phyloP scores from a whole-genome alignment of 2,113 vertebrate genomes.

The Poicephalus meyeri region DNA sequence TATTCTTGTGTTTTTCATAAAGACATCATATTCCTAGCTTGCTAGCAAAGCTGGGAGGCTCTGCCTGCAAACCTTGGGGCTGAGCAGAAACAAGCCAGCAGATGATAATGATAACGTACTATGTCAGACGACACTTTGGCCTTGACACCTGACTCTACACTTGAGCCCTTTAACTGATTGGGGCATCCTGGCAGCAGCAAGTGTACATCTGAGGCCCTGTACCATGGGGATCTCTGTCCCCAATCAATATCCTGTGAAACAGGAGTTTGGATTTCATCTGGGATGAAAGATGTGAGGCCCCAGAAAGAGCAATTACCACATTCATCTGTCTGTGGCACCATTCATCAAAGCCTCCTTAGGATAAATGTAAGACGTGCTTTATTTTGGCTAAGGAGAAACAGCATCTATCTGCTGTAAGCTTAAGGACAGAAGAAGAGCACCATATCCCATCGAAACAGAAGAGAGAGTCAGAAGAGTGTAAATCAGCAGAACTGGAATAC shows the following conservation, averaged over 20 bases:
- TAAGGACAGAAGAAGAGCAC: neutral
- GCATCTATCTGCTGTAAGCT: neutral
- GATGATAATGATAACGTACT: fast-evolving
- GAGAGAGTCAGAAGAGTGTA: neutral
- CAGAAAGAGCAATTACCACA: neutral
- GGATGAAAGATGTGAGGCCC: neutral
- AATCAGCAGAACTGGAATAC: neutral
- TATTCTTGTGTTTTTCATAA: neutral
- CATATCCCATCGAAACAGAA: neutral
- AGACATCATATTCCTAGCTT: neutral
- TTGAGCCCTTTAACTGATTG: neutral
- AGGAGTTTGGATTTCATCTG: neutral
- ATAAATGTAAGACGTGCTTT: neutral
- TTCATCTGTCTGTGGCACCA: neutral
- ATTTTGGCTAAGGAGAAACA: neutral
- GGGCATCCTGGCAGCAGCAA: neutral
- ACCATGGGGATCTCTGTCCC: neutral
- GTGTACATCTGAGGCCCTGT: neutral
- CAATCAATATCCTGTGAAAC: neutral
- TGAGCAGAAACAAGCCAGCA: neutral
- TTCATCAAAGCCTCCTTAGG: neutral
- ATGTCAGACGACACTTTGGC: neutral
- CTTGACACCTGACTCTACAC: neutral
- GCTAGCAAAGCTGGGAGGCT: neutral
- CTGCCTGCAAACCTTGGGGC: neutral